Evolutionary conservation across 1,140 invertebrate species (phyloP).

Genomic region (Hydropsyche tenuis): DNA sequence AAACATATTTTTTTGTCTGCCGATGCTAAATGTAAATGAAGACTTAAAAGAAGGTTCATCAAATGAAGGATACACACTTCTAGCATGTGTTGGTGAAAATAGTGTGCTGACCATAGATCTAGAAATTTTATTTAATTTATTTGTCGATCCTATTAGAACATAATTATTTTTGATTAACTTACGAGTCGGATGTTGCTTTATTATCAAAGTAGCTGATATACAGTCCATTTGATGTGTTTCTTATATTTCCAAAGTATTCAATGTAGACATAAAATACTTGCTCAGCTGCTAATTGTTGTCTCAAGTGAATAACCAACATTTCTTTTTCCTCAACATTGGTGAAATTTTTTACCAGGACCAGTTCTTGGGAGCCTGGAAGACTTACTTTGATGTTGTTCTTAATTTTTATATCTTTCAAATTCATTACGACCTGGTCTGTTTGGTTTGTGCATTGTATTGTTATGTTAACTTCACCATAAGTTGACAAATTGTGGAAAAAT

Average conservation of each 20-base stretch:
- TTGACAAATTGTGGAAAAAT: conserved; percentile 31
- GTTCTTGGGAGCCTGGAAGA: background rate
- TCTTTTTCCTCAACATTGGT: conserved; percentile 13
- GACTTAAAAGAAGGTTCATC: conserved; percentile 84
- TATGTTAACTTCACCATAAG: conserved; percentile 36
- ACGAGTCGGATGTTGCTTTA: no score
- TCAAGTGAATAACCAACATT: conserved; percentile 25
- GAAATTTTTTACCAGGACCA: background rate
- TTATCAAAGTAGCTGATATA: conserved; percentile 32
- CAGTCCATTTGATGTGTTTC: conserved; percentile 30
- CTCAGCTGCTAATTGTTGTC: background rate
- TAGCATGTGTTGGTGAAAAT: conserved; percentile 76
- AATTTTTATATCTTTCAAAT: conserved; percentile 35
- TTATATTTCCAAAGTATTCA: conserved; percentile 32
- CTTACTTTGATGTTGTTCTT: conserved; percentile 2
- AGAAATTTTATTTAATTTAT: conserved; percentile 40
- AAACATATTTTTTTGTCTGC: conserved; percentile 56
- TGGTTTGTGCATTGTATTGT: conserved; percentile 25
- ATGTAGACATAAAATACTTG: conserved; percentile 32
- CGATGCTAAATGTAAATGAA: conserved; percentile 68
- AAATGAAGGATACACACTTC: conserved; percentile 81
- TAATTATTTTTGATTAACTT: no score
- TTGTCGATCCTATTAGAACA: background rate
- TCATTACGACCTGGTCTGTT: conserved; percentile 39
- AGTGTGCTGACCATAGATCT: conserved; percentile 71